phyloP scores from a whole-genome alignment of 2,113 vertebrate species.

The Corythornis vintsioides region DNA sequence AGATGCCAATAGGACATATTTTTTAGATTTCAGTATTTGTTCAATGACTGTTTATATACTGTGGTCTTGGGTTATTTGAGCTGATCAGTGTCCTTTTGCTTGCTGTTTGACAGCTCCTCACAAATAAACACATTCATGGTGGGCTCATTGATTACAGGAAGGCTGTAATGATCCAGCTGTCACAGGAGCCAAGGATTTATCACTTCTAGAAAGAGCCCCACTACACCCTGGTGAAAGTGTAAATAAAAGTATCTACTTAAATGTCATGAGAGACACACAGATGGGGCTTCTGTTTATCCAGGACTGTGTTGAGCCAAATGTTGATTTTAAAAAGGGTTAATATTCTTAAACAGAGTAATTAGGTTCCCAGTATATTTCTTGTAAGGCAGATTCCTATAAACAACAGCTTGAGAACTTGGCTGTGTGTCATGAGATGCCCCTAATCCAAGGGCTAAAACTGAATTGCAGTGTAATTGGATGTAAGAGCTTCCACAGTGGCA shows the following conservation, averaged over 20 bases:
- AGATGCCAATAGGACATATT: neutral
- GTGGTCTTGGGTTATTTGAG: neutral
- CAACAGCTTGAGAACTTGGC: conserved; percentile 30
- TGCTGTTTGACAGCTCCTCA: neutral
- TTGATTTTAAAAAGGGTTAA: neutral
- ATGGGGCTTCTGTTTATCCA: neutral
- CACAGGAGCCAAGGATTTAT: neutral
- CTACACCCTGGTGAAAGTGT: neutral
- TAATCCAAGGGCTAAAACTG: conserved; percentile 33
- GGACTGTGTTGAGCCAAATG: neutral
- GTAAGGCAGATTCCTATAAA: neutral
- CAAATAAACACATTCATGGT: neutral
- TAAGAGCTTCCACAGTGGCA: neutral
- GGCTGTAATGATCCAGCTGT: neutral
- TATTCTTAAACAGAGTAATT: conserved; percentile 22
- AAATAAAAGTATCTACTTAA: neutral
- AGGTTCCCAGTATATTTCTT: neutral
- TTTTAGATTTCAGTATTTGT: neutral
- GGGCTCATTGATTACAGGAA: neutral
- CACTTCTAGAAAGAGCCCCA: neutral
- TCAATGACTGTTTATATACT: neutral
- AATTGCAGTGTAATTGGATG: conserved; percentile 18
- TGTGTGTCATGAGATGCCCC: neutral
- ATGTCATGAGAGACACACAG: neutral
- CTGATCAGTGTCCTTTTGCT: neutral